Evolutionary conservation across 2,888 invertebrate species (phyloP).

Genomic region (Phengaris arion): DNA sequence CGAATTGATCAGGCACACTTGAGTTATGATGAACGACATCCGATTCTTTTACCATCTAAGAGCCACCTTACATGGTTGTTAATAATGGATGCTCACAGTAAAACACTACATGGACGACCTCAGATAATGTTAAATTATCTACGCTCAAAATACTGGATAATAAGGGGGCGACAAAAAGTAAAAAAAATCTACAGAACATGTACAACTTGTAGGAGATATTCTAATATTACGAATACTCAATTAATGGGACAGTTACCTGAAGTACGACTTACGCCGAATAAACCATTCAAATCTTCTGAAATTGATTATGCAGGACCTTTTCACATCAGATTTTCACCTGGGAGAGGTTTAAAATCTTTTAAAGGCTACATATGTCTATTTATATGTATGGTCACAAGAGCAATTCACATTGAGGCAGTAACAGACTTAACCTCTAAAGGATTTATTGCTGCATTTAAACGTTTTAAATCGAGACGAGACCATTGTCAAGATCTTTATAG

Average conservation of each 20-base stretch:
- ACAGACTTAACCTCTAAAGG: conserved; percentile 42
- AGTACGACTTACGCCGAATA: conserved; percentile 37
- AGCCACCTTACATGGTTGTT: conserved; percentile 33
- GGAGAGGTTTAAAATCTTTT: conserved; percentile 37
- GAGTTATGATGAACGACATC: conserved; percentile 30
- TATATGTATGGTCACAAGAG: conserved; percentile 39
- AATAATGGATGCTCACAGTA: conserved; percentile 35
- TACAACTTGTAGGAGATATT: conserved; percentile 35
- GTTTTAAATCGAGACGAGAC: conserved; percentile 17
- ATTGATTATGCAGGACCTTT: conserved; percentile 40
- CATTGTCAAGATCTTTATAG: conserved; percentile 36
- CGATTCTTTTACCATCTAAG: conserved; percentile 34
- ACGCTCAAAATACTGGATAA: conserved; percentile 37
- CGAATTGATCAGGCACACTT: neutral
- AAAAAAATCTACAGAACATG: conserved; percentile 35
- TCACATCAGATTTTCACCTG: conserved; percentile 38
- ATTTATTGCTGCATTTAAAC: conserved; percentile 38
- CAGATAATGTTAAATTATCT: conserved; percentile 35
- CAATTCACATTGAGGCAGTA: conserved; percentile 40
- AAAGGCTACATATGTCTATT: conserved; percentile 41
- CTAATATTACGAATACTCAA: conserved; percentile 19
- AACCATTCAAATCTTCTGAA: conserved; percentile 39
- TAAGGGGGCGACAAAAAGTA: conserved; percentile 31
- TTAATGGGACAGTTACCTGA: conserved; percentile 40
- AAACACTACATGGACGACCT: conserved; percentile 38